Conservation (phyloP, 2,113 vertebrate species). For the Hirundichthys speculiger region DNA sequence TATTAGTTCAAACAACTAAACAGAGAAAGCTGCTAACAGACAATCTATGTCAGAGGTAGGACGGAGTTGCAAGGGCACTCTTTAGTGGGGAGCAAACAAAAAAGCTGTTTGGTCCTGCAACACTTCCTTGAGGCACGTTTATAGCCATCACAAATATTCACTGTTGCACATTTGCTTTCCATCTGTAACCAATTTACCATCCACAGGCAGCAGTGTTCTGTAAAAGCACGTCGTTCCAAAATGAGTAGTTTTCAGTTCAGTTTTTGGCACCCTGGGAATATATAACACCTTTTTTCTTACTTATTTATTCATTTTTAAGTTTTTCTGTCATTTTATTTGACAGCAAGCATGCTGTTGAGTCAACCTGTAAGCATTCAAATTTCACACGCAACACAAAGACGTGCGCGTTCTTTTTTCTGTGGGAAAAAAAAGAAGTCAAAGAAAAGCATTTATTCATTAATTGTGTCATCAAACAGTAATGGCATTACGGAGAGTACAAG, state of each 20-base stretch:
- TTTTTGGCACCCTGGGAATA: constrained; percentile 35
- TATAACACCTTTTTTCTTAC: constrained; percentile 35
- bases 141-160: constrained; percentile 2
- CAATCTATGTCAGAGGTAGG: constrained; percentile 4
- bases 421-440: background rate
- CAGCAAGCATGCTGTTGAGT: constrained; percentile 11
- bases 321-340: constrained; percentile 43
- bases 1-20: constrained; percentile 34
- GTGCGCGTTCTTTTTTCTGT: background rate
- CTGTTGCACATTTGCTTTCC: constrained; percentile 10
- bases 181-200: constrained; percentile 44
- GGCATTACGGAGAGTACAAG: constrained; percentile 15
- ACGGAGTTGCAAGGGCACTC: background rate
- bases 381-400: background rate
- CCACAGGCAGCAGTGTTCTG: constrained; percentile 19
- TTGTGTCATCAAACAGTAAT: no score
- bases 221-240: constrained; percentile 2
- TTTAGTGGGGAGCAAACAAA: constrained; percentile 6
- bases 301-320: constrained; percentile 13
- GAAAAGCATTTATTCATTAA: no score
- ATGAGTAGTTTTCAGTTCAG: constrained; percentile 7
- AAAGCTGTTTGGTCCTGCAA: constrained; percentile 11
- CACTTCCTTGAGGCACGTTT: background rate
- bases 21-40: constrained; percentile 12
- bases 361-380: constrained; percentile 15